Conservation (phyloP, 2,888 invertebrate genomes). For the Zootermopsis nevadensis region DNA sequence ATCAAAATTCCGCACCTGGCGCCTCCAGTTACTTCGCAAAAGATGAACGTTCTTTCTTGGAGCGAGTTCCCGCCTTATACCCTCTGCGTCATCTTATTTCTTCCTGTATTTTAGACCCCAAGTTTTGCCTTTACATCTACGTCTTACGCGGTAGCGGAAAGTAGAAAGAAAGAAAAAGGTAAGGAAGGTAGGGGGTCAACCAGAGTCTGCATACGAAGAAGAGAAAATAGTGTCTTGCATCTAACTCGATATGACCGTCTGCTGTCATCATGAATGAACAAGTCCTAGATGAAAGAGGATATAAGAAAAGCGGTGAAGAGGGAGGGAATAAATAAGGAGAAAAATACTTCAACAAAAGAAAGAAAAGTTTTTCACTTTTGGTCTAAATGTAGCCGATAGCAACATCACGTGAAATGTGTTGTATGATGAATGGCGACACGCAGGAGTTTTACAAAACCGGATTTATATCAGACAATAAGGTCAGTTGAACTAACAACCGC, state of each 20-base stretch:
- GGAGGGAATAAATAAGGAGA: constrained; percentile 17
- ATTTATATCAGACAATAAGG: not conserved
- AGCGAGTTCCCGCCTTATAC: constrained; percentile 31
- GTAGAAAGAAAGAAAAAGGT: constrained; percentile 26
- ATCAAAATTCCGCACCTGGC: constrained; percentile 51
- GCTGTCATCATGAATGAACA: constrained; percentile 45
- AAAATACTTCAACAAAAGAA: constrained; percentile 30
- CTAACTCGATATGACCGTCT: not conserved
- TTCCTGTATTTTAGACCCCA: constrained; percentile 45
- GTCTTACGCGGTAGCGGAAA: constrained; percentile 20
- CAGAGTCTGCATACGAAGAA: constrained; percentile 46
- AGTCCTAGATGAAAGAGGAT: constrained; percentile 27
- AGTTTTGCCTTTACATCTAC: constrained; percentile 41
- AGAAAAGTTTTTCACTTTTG: constrained; percentile 34
- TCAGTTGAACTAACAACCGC: not conserved
- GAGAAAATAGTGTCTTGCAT: constrained; percentile 35
- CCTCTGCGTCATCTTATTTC: constrained; percentile 41
- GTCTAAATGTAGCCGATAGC: constrained; percentile 4
- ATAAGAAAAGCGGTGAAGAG: not conserved
- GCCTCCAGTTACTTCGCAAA: constrained; percentile 44
- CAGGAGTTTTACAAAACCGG: not conserved
- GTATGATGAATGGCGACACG: not conserved
- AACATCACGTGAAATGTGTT: not conserved
- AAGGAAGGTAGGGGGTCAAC: constrained; percentile 15
- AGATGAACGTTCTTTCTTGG: constrained; percentile 46